Evolutionary conservation across 2,888 invertebrate genomes (phyloP).

Genomic region (Oscheius sp.): DNA sequence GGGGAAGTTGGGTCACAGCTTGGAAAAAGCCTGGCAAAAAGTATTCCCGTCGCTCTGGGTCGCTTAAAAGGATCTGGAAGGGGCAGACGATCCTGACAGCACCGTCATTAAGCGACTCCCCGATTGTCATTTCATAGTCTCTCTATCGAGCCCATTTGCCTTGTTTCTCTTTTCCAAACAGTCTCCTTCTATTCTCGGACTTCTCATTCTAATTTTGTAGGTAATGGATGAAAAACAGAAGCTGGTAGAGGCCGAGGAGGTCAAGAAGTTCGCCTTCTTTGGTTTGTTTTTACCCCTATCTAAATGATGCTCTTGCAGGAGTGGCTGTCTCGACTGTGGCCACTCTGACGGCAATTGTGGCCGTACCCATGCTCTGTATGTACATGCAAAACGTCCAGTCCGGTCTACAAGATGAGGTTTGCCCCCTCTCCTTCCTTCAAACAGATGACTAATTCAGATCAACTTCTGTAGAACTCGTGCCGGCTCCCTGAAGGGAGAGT

Average conservation of each 20-base stretch:
- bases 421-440: neutral
- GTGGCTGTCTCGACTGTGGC: conserved; percentile 59
- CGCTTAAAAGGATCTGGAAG: conserved; percentile 15
- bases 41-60: conserved; percentile 22
- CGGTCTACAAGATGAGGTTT: conserved; percentile 61
- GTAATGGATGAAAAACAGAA: conserved; percentile 49
- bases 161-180: neutral
- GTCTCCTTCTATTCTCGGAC: neutral
- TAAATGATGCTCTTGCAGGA: conserved; percentile 40
- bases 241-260: conserved; percentile 37
- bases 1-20: conserved; percentile 27
- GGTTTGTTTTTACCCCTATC: conserved; percentile 9
- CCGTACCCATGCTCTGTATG: conserved; percentile 60
- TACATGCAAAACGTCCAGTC: conserved; percentile 67
- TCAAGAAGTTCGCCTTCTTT: conserved; percentile 39
- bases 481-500: conserved; percentile 61
- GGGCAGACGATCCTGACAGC: conserved; percentile 10
- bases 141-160: conserved; percentile 10
- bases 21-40: conserved; percentile 26
- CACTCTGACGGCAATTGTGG: conserved; percentile 57
- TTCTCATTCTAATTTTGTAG: neutral
- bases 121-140: neutral
- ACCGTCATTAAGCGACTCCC: conserved; percentile 3
- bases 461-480: conserved; percentile 64
- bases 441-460: conserved; percentile 40